A percentile compares a stretch with the other conserved stretches of the same genome.
These are phyloP conservation scores for Ectropis grisescens DNA, from an alignment of 1,140 invertebrate genomes.

Conservation along the genomic window DNA sequence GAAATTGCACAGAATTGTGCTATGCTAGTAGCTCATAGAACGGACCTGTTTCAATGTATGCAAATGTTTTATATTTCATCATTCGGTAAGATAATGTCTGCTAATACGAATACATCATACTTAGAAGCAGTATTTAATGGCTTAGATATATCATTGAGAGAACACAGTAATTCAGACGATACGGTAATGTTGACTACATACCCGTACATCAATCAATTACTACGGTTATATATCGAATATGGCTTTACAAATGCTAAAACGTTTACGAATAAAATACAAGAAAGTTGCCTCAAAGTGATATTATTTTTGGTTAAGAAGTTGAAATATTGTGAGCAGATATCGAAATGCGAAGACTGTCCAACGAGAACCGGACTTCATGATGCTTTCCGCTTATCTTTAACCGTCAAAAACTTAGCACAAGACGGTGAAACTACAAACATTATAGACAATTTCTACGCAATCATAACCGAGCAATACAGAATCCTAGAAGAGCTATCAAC, in stretches of 20 bases:
- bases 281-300: slow-evolving; percentile 31
- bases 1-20: slow-evolving; percentile 16
- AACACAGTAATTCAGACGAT: slow-evolving; percentile 32
- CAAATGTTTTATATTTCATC: slow-evolving; percentile 41
- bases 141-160: slow-evolving; percentile 22
- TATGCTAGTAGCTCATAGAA: slow-evolving; percentile 20
- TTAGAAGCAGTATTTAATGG: slow-evolving; percentile 27
- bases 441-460: slow-evolving; percentile 13
- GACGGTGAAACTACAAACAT: slow-evolving; percentile 11
- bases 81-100: slow-evolving; percentile 32
- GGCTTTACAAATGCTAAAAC: slow-evolving; percentile 3
- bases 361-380: slow-evolving; percentile 38
- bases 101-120: slow-evolving; percentile 12
- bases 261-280: slow-evolving; percentile 8
- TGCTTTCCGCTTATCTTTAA: slow-evolving; percentile 34
- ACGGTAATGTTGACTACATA: slow-evolving; percentile 26
- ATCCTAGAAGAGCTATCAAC: slow-evolving; percentile 25
- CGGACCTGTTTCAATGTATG: slow-evolving; percentile 32
- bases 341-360: slow-evolving; percentile 49
- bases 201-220: slow-evolving; percentile 36
- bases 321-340: slow-evolving; percentile 23
- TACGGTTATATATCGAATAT: slow-evolving; percentile 37
- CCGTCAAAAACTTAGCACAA: slow-evolving; percentile 29
- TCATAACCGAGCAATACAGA: slow-evolving; percentile 31
- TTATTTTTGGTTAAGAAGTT: slow-evolving; percentile 25